Percentiles rank a stretch among this genome's conserved stretches.
These are phyloP conservation scores for Hemichromis elongatus DNA, from an alignment of 2,113 vertebrate species.

Conservation along the genomic window DNA sequence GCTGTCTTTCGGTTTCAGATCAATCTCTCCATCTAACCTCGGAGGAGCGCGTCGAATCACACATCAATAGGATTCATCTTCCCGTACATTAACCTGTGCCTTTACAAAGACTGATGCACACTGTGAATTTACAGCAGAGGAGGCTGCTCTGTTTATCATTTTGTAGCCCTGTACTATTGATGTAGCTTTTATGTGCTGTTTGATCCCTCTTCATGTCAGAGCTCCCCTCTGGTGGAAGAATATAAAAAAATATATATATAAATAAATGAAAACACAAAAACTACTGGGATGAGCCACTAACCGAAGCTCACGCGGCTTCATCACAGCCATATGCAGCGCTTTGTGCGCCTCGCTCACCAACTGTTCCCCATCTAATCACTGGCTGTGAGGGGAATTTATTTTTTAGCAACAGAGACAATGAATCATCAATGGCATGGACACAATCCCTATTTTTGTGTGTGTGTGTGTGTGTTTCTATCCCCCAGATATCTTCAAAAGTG, in stretches of 20 bases:
- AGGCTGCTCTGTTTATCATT: slow-evolving; percentile 40
- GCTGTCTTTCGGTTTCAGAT: slow-evolving; percentile 50
- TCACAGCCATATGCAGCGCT: slow-evolving; percentile 41
- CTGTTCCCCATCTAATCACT: slow-evolving; percentile 50
- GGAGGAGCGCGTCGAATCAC: background rate
- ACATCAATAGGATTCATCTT: slow-evolving; percentile 45
- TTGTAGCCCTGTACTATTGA: slow-evolving; percentile 39
- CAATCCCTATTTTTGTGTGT: background rate
- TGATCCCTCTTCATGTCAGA: slow-evolving; percentile 46
- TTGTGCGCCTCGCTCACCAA: slow-evolving; percentile 36
- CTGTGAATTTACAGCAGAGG: slow-evolving; percentile 32
- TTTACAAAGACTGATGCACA: slow-evolving; percentile 17
- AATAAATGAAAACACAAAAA: background rate
- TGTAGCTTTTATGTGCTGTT: slow-evolving; percentile 52
- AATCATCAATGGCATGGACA: slow-evolving; percentile 44
- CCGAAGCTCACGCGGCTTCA: slow-evolving; percentile 35
- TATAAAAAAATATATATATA: background rate
- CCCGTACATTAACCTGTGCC: slow-evolving; percentile 33
- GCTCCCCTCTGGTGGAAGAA: slow-evolving; percentile 20
- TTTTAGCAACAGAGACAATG: slow-evolving; percentile 48
- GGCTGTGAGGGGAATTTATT: slow-evolving; percentile 34
- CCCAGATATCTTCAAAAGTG: background rate
- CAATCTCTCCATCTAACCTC: slow-evolving; percentile 42
- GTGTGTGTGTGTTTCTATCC: background rate
- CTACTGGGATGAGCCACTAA: slow-evolving; percentile 26